Conservation (phyloP, 2,888 invertebrate species). For the Lasioglossum pauxillum region DNA sequence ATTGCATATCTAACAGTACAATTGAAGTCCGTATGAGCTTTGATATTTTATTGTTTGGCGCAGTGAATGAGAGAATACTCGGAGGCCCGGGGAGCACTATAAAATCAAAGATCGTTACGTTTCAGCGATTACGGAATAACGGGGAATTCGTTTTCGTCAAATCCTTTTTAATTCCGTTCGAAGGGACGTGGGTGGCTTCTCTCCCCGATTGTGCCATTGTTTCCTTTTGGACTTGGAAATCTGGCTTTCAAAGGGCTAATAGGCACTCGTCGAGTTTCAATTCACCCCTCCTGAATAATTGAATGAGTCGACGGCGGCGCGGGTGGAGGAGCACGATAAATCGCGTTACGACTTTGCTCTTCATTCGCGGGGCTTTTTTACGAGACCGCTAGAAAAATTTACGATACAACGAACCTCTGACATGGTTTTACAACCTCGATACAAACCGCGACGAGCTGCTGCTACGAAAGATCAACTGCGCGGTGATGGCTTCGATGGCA, state of each 20-base stretch:
- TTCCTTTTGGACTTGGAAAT: conserved; percentile 5
- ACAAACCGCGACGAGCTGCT: background rate
- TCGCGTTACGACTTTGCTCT: conserved; percentile 21
- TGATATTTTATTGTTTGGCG: too few relatives aligned
- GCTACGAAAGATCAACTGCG: background rate
- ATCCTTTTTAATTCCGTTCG: conserved; percentile 25
- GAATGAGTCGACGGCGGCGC: background rate
- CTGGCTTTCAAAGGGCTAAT: conserved; percentile 33
- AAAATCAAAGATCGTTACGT: conserved; percentile 1
- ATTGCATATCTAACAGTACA: too few relatives aligned
- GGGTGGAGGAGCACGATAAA: conserved; percentile 19
- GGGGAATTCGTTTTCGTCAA: conserved; percentile 1
- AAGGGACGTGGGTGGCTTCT: background rate
- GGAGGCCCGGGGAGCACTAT: background rate
- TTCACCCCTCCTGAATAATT: conserved; percentile 43
- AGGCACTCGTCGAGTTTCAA: conserved; percentile 32
- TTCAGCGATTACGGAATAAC: background rate
- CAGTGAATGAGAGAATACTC: background rate
- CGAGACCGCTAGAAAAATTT: conserved; percentile 13
- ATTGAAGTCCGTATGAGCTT: too few relatives aligned
- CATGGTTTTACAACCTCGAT: conserved; percentile 11
- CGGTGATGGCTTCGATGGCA: background rate
- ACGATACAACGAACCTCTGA: conserved; percentile 10
- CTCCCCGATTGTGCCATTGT: conserved; percentile 15
- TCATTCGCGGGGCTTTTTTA: conserved; percentile 13